Conservation (phyloP, 2,797 vertebrate genomes). For the Discoglossus pictus region DNA sequence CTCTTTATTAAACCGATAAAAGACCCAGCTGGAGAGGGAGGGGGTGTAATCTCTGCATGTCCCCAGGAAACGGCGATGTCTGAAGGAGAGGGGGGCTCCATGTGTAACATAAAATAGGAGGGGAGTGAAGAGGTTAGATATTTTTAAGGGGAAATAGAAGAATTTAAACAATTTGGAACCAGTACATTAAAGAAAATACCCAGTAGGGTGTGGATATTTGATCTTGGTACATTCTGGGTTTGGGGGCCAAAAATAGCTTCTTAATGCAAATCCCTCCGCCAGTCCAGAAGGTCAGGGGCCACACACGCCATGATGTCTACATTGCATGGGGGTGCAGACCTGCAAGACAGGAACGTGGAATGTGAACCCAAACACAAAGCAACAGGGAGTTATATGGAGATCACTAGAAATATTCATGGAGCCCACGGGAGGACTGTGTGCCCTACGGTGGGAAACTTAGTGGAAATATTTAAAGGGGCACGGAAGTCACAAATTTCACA, state of each 20-base stretch:
- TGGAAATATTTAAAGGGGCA: no score
- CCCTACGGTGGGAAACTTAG: no score
- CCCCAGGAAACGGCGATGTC: constrained; percentile 35
- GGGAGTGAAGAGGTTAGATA: constrained; percentile 17
- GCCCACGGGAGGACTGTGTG: no score
- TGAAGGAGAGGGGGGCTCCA: constrained; percentile 5
- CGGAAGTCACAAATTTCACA: no score
- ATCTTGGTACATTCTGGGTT: background rate
- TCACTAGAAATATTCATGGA: no score
- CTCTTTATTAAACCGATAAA: constrained; percentile 49
- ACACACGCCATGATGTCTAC: no score
- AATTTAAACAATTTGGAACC: constrained; percentile 27
- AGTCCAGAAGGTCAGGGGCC: no score
- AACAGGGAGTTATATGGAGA: no score
- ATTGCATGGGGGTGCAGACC: no score
- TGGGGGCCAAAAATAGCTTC: background rate
- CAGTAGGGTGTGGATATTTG: background rate
- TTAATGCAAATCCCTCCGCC: no score
- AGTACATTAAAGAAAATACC: constrained; percentile 25
- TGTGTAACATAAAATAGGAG: constrained; percentile 40
- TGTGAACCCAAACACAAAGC: no score
- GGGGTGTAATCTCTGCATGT: constrained; percentile 35
- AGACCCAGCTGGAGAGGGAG: constrained; percentile 28
- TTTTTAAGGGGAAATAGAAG: constrained; percentile 8
- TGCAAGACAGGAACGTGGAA: no score